Evolutionary conservation across 2,888 invertebrate genomes (phyloP), one percentile per base, ranked within the genome.

Genomic region (Augochlorella aurata): DNA sequence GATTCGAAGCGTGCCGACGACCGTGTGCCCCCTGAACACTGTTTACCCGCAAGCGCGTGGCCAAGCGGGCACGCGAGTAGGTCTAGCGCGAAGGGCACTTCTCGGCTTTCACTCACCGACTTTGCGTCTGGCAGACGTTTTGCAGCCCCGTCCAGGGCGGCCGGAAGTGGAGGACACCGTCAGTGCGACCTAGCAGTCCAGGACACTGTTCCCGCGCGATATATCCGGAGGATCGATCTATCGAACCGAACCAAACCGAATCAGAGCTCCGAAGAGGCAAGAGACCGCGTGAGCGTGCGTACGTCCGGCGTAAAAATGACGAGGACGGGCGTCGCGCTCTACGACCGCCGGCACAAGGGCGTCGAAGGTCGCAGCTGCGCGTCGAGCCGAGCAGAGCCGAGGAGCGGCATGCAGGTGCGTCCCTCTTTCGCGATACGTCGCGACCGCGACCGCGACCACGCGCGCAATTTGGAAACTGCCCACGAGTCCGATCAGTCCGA

Each of bases 321-420:
- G 82, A 81, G 78, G 81, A 83, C 75, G 76, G 18, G 77, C 77
- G 86, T 83, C 85, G 85, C 87, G 85, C 80, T 84, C 83, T 84
- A 82, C 85, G 86, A 81, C 65, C 84, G 86, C 76, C 86, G 89
- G 77, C 75, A 85, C 92, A 93, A 93, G 93, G 93, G 90, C 93
- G 89, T 88, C 84, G 90, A 93, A 93, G 93, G 93, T 93, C 92
- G 91, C 90, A 92, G 90, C 90, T 91, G 91, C 91, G 92, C 92
- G 91, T 82, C 84, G 77, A 79, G 82, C 24, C 24, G 58, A 14
- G 58, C 24, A 14, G 70, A 79, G 79, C 74, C 54, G 16, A 16
- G 24, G 70, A 38, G 38, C 63, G 10, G 50, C 79, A 87, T 89
- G 88, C 90, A 91, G 89, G 90, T 90, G 89, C 91, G 87, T 91